Conservation (phyloP, 2,113 vertebrate species). For the Pitta sordida region DNA sequence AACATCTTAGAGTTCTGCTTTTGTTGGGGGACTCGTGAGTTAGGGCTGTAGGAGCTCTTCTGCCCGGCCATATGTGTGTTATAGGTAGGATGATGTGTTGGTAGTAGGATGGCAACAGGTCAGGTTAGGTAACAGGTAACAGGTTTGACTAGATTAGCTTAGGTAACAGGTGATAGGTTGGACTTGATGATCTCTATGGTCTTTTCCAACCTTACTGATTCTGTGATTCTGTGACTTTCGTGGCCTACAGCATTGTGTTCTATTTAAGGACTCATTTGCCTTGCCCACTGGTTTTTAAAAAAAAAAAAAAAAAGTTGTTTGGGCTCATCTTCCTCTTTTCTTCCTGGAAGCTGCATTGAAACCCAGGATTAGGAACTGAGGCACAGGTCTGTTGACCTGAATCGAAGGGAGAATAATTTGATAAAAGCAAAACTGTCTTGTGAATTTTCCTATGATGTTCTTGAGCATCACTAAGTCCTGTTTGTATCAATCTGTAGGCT, state of each 20-base stretch:
- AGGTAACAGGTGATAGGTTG: no score
- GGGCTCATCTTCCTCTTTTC: background rate
- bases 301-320: background rate
- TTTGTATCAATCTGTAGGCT: background rate
- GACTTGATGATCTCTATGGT: no score
- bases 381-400: background rate
- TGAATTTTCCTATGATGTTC: background rate
- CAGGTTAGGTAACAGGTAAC: no score
- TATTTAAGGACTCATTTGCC: background rate
- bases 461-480: background rate
- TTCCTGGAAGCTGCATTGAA: background rate
- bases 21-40: fast-evolving
- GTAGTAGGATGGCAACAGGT: no score
- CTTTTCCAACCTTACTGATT: no score
- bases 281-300: background rate
- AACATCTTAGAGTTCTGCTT: background rate
- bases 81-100: no score
- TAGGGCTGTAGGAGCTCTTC: background rate
- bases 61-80: background rate
- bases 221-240: no score
- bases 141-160: no score
- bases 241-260: background rate
- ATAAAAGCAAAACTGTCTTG: background rate
- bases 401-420: background rate
- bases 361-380: background rate